Evolutionary conservation across 1,140 invertebrate genomes (phyloP), one percentile per base, ranked within the genome.

Genomic region (Pogonognathellus flavescens): DNA sequence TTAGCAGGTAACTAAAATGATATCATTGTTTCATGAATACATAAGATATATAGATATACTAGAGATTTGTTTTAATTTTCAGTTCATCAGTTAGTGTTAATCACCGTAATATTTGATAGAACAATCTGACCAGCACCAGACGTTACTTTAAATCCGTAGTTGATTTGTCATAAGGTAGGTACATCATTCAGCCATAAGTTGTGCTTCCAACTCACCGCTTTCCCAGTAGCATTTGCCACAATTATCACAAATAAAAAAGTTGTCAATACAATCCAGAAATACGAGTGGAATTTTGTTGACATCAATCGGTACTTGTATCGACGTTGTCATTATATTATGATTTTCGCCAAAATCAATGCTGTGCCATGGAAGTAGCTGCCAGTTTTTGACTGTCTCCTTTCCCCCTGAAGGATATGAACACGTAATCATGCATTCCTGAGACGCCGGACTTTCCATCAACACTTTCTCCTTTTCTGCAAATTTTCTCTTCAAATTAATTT

Each of bases 221-320:
- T 93, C 92, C 93, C 94, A 95, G 88, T 93, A 94, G 50, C 93
- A 90, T 88, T 94, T 93, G 0, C 94, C 94, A 90, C 94, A 95
- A 11, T 89, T 88, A 72, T 92, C 91, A 89, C 94, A 95, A 49
- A 94, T 90, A 88, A 93, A 94, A 90, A 93, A 94, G 7, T 90
- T 31, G 5, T 91, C 88, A 7, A 92, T 90, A 57, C 91, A 90
- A 53, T 90, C 88, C 14, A 94, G 88, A 55, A 93, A 89, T 8
- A 90, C 89, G 0, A 89, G 41, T 16, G 92, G 92, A 85, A 94
- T 88, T 76, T 90, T 89, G 14, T 92, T 89, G 11, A 93, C 88
- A 90, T 94, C 92, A 85, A 94, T 90, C 82, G 88, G 88, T 22
- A 88, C 89, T 0, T 91, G 90, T 81, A 90, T 89, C 86, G 89